phyloP scores from a whole-genome alignment of 1,140 invertebrate genomes.

The Atopsyche davidsoni region DNA sequence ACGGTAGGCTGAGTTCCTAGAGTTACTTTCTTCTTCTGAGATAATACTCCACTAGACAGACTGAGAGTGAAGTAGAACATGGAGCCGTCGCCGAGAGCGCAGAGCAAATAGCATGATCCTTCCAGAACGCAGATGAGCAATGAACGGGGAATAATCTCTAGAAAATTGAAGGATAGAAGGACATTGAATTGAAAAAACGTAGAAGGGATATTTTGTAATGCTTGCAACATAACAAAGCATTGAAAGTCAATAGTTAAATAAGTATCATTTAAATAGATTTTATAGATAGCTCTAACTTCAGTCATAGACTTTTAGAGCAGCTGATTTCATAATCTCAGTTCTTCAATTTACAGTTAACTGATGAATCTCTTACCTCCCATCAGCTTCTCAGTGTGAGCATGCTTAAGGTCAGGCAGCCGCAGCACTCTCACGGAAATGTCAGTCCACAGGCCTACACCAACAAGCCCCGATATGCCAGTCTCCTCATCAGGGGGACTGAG shows the following conservation, averaged over 20 bases:
- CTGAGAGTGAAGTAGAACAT: slow-evolving; percentile 93
- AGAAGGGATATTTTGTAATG: too few species aligned
- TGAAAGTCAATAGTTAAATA: too few species aligned
- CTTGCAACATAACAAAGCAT: background rate
- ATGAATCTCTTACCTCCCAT: slow-evolving; percentile 60
- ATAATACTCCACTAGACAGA: slow-evolving; percentile 61
- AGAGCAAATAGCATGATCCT: slow-evolving; percentile 82
- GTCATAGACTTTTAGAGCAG: too few species aligned
- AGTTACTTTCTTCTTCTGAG: slow-evolving; percentile 87
- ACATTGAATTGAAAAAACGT: too few species aligned
- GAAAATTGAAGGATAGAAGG: too few species aligned
- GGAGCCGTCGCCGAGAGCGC: slow-evolving; percentile 94
- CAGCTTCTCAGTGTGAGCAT: slow-evolving; percentile 78
- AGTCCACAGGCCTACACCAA: slow-evolving; percentile 94
- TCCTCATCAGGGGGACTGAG: slow-evolving; percentile 74
- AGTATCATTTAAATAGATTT: too few species aligned
- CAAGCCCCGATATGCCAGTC: slow-evolving; percentile 60
- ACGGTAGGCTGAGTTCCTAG: slow-evolving; percentile 96
- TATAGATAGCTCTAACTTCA: too few species aligned
- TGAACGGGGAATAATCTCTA: slow-evolving; percentile 93
- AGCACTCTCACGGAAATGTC: slow-evolving; percentile 90
- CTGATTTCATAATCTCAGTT: too few species aligned
- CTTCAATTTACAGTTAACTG: background rate
- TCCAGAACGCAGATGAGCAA: slow-evolving; percentile 94
- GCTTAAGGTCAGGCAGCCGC: slow-evolving; percentile 68